A percentile compares a stretch with the other conserved stretches of the same genome.
phyloP scores from a whole-genome alignment of 2,113 vertebrate species.

The Pelvicachromis taeniatus region DNA sequence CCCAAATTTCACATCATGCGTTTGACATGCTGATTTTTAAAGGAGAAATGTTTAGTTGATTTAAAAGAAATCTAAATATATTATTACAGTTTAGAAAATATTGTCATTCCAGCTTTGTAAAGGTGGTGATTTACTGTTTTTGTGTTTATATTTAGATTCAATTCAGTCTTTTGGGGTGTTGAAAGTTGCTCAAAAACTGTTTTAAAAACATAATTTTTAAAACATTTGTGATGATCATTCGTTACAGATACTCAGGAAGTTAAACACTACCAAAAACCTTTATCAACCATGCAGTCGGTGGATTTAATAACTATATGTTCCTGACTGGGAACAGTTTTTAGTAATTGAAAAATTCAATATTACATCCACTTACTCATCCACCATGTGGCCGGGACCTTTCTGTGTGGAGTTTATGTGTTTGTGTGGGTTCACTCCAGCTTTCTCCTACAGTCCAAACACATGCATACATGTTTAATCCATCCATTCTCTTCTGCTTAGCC shows the following conservation, averaged over 20 bases:
- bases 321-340: accelerated
- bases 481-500: accelerated
- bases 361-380: neutral
- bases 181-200: neutral
- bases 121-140: neutral
- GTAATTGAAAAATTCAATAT: neutral
- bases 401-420: neutral
- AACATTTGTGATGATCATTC: neutral
- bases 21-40: neutral
- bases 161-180: neutral
- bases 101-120: neutral
- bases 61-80: neutral
- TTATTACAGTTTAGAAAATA: neutral
- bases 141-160: neutral
- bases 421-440: accelerated
- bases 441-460: neutral
- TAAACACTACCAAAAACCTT: neutral
- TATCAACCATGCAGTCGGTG: neutral
- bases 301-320: accelerated
- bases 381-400: accelerated
- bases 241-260: neutral
- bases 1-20: accelerated
- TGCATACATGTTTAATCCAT: accelerated
- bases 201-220: neutral
- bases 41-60: neutral